Percentiles rank a stretch among this genome's conserved stretches.
These are phyloP conservation scores for Invenusta paracnida DNA, from an alignment of 2,888 invertebrate species.

Conservation along the genomic window DNA sequence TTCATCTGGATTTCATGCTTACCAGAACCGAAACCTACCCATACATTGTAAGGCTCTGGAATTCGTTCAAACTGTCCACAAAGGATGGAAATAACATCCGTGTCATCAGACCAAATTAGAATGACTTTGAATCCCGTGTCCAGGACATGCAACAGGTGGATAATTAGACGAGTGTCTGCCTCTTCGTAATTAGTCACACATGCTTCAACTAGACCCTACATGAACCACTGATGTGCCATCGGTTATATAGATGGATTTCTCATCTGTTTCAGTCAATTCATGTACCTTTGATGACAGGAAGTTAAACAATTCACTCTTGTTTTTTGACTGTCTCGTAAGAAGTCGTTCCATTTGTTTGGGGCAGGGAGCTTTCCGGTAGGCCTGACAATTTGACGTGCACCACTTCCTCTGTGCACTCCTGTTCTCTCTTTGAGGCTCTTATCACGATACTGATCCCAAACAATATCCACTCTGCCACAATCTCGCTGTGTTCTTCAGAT, in stretches of 20 bases:
- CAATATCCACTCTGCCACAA: slow-evolving; percentile 23
- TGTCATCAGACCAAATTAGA: neutral
- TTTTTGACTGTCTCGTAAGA: slow-evolving; percentile 19
- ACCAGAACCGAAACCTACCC: neutral
- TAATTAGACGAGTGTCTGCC: slow-evolving; percentile 7
- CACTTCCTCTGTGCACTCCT: slow-evolving; percentile 12
- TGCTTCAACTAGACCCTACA: slow-evolving; percentile 10
- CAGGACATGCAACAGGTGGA: slow-evolving; percentile 20
- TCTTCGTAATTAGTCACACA: slow-evolving; percentile 19
- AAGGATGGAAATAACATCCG: slow-evolving; percentile 16
- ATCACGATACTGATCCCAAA: slow-evolving; percentile 18
- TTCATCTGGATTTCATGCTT: slow-evolving; percentile 22
- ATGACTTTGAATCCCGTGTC: neutral
- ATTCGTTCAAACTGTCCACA: slow-evolving; percentile 23
- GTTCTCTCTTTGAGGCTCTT: slow-evolving; percentile 17
- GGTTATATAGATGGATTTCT: slow-evolving; percentile 26
- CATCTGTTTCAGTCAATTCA: slow-evolving; percentile 17
- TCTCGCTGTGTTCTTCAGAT: slow-evolving; percentile 11
- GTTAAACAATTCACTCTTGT: slow-evolving; percentile 16
- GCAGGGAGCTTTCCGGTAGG: slow-evolving; percentile 8
- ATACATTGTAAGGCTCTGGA: neutral
- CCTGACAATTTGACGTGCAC: slow-evolving; percentile 26
- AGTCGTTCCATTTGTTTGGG: slow-evolving; percentile 21
- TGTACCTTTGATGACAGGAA: neutral
- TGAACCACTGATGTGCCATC: slow-evolving; percentile 23